Evolutionary conservation across 1,140 invertebrate genomes (phyloP), one percentile per base, ranked within the genome.

Genomic region (Pseudomyrmex pallidus): DNA sequence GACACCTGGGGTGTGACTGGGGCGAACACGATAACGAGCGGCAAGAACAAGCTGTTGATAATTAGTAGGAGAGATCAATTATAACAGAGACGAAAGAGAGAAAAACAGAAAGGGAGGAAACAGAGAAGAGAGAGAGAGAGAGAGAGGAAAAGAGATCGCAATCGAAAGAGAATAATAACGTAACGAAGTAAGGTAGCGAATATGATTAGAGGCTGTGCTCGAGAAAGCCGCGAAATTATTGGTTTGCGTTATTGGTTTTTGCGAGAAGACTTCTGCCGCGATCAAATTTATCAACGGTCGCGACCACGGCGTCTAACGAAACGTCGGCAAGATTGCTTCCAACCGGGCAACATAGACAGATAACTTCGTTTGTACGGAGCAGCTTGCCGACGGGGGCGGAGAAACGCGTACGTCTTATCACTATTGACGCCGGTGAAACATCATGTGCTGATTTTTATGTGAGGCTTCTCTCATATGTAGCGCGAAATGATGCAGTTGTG

Each of bases 151-250:
- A 35, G 4, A 35, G 35, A 35, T 44, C 17, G 83, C 82, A 83
- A 90, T 88, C 74, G 35, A 56, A 62, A 61, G 46, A 57, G 68
- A 73, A 35, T 68, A 70, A 17, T 68, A 70, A 17, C 4, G n/a
- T 15, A 12, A 15, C 13, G 5, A 13, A 35, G 35, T 17, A 50
- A 7, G 35, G 77, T 10, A 7, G 56, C 15, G 68, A 89, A 90
- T 54, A 74, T 64, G 77, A 68, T 87, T 85, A 86, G 67, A 35
- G 35, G 17, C 50, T 66, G 20, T 46, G 35, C 35, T 66, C 48
- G 70, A 77, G 70, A 83, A 86, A 90, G 76, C 82, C 82, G 89
- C 78, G 72, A 84, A 92, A 91, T 91, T 91, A 92, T 92, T 90
- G 90, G 89, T 85, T 91, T 91, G 35, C 25, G 25, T 90, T 90